These are phyloP conservation scores for Chaitophorus viminalis DNA, from an alignment of 2,888 invertebrate genomes.

Conservation along the genomic window DNA sequence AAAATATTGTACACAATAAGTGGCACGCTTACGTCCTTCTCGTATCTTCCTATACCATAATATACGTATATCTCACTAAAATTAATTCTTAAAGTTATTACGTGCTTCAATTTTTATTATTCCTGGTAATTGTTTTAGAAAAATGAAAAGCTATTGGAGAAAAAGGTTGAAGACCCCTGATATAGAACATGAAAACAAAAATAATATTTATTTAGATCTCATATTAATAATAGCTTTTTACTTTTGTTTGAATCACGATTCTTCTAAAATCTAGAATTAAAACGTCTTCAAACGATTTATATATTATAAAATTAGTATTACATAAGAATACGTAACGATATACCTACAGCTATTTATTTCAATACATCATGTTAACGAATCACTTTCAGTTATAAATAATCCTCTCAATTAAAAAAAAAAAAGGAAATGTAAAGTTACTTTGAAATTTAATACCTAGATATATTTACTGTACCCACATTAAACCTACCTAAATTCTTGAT, in stretches of 20 bases:
- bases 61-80: no score
- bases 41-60: no score
- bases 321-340: not conserved
- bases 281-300: not conserved
- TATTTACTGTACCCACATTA: constrained; percentile 2
- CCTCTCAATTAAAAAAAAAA: constrained; percentile 30
- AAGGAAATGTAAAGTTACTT: not conserved
- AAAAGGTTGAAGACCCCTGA: no score
- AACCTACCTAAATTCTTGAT: constrained; percentile 24
- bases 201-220: no score
- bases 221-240: no score
- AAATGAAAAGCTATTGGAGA: no score
- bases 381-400: constrained; percentile 50
- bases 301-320: not conserved
- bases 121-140: no score
- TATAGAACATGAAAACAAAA: no score
- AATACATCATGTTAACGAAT: constrained; percentile 40
- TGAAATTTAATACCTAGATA: constrained; percentile 25
- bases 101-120: no score
- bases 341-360: constrained; percentile 14
- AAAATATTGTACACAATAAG: no score
- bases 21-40: no score
- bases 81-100: no score
- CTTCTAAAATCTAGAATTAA: not conserved
- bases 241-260: not conserved